These are phyloP conservation scores for Hippopotamyrus pictus DNA, from an alignment of 2,797 vertebrate genomes.

Conservation along the genomic window DNA sequence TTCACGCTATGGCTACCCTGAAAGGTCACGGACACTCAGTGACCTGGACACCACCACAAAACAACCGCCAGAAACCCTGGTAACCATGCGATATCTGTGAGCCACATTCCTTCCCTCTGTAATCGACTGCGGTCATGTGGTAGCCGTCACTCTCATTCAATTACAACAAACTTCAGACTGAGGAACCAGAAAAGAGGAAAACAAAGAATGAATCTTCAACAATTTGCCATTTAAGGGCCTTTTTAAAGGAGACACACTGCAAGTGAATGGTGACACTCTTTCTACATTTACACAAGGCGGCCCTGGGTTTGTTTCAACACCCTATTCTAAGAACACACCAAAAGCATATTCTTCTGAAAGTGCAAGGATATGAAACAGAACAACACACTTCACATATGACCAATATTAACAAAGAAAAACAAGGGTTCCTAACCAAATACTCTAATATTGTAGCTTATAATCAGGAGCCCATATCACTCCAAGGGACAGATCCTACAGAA, in stretches of 20 bases:
- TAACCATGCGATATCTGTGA: neutral
- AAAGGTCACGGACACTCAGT: neutral
- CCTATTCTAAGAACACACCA: neutral
- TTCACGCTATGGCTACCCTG: neutral
- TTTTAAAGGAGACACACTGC: neutral
- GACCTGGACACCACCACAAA: neutral
- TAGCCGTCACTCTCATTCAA: constrained; percentile 34
- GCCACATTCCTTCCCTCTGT: neutral
- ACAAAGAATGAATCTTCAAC: constrained; percentile 24
- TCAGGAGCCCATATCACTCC: neutral
- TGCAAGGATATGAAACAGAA: neutral
- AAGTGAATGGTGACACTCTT: neutral
- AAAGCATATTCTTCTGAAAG: neutral
- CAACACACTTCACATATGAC: neutral
- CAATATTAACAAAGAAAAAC: neutral
- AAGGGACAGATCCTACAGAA: neutral
- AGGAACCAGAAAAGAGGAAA: neutral
- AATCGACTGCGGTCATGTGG: constrained; percentile 35
- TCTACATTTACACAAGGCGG: neutral
- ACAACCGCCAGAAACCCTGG: neutral
- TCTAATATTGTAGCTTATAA: neutral
- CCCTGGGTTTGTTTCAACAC: neutral
- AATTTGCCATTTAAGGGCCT: neutral
- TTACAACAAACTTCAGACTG: constrained; percentile 31
- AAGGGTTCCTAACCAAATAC: neutral